These are phyloP conservation scores for Holacanthus passer DNA, from an alignment of 2,113 vertebrate species.

Conservation along the genomic window DNA sequence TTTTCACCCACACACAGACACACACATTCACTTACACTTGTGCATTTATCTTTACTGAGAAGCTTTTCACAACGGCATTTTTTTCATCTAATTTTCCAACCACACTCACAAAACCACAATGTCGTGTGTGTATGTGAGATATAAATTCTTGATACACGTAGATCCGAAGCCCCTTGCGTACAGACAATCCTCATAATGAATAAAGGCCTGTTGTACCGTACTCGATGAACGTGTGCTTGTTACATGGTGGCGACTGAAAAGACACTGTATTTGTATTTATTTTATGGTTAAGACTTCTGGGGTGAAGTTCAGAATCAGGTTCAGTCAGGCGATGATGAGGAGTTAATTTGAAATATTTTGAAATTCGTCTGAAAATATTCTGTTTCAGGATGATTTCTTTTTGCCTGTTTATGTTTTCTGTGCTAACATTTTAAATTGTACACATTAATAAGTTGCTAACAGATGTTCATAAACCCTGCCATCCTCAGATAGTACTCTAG, in stretches of 20 bases:
- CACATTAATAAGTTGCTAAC: neutral
- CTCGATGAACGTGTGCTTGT: neutral
- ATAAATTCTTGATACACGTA: neutral
- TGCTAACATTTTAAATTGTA: neutral
- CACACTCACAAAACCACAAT: constrained; percentile 55
- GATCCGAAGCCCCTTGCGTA: neutral
- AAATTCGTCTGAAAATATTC: neutral
- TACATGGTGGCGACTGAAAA: neutral
- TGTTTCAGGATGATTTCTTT: neutral
- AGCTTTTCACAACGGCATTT: neutral
- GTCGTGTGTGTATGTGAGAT: neutral
- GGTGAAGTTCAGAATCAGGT: neutral
- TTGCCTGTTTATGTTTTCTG: neutral
- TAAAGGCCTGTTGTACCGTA: neutral
- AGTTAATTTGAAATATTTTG: neutral
- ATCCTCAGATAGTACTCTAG: neutral
- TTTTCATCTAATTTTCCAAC: constrained; percentile 46
- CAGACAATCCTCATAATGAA: neutral
- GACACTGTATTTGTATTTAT: neutral
- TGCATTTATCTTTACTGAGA: constrained; percentile 13
- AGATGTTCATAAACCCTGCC: neutral
- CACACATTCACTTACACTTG: neutral
- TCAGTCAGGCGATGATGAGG: neutral
- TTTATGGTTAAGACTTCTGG: neutral
- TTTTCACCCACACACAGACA: neutral